Base-by-base conservation (phyloP, 2,888 invertebrate genomes). In the Scotopteryx bipunctaria region DNA sequence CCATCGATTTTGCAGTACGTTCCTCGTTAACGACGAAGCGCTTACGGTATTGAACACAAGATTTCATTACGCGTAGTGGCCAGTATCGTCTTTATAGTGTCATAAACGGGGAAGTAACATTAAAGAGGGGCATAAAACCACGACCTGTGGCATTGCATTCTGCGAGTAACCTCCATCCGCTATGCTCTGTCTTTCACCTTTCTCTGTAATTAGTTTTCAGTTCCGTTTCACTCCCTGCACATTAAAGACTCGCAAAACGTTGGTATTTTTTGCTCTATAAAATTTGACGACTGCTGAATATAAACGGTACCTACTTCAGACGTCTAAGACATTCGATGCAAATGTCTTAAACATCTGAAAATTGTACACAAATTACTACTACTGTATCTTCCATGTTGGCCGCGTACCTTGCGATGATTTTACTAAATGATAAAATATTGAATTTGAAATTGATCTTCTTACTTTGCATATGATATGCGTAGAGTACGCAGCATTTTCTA, bases 51-150 rank as follows among this genome's bases (percentile, higher is more conserved):
- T 80, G 86, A 88, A 83, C 83, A 80, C 76, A 81, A 83, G 85
- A 87, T 90, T 90, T 90, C 89, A 90, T 90, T 90, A 90, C 87
- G 81, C 83, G 85, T 88, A 90, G 89, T 88, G 89, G 86, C 81
- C 81, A 77, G 83, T 83, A 85, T 86, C 84, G 84, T 75, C 83
- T 89, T 90, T 89, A 90, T 88, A 78, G 88, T 86, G 83, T 84
- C 86, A 87, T 90, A 89, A 89, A 90, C 81, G 84, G 64, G 78
- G 79, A 86, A 87, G 86, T 87, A 89, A 85, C 88, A 87, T 86
- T 87, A 88, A 86, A 79, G 79, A 71, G 72, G 81, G 73, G 67
- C 76, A 73, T 87, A 86, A 86, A 85, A 87, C 81, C 80, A 76
- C 86, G 87, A 89, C 87, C 88, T 88, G 86, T 87, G 83, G 84